A percentile compares a stretch with the other conserved stretches of the same genome.
Conservation (phyloP, 1,140 invertebrate species). For the Latrodectus geometricus region DNA sequence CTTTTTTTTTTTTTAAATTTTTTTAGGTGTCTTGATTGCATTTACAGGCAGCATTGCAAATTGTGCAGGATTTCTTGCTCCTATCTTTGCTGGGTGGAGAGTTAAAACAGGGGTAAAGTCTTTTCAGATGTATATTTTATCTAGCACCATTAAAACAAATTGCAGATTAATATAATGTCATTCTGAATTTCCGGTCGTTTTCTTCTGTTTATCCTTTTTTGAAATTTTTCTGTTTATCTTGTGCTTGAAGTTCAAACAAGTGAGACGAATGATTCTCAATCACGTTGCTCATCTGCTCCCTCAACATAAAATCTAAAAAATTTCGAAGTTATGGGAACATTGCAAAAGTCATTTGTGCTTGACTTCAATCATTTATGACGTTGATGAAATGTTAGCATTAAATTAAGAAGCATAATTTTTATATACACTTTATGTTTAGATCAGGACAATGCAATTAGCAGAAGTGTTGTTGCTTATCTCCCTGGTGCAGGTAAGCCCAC, state of each 20-base stretch:
- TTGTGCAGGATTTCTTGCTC: constrained; percentile 65
- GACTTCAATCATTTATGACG: too few relatives aligned
- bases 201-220: not conserved
- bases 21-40: not conserved
- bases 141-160: not conserved
- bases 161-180: not conserved
- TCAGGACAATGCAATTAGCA: too few relatives aligned
- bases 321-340: too few relatives aligned
- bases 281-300: too few relatives aligned
- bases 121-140: too few relatives aligned
- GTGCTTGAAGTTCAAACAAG: not conserved
- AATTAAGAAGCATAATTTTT: too few relatives aligned
- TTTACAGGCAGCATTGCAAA: constrained; percentile 63
- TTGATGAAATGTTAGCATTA: too few relatives aligned
- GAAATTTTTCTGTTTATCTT: not conserved
- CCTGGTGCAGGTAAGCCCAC: too few relatives aligned
- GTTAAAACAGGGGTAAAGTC: constrained; percentile 35
- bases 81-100: constrained; percentile 63
- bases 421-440: too few relatives aligned
- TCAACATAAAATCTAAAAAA: too few relatives aligned
- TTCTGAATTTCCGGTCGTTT: not conserved
- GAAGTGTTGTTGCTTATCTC: too few relatives aligned
- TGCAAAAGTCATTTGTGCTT: too few relatives aligned
- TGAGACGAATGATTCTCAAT: not conserved
- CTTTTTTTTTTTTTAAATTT: not conserved